Evolutionary conservation across 2,888 invertebrate species (phyloP).

Genomic region (Heteropelma amictum): DNA sequence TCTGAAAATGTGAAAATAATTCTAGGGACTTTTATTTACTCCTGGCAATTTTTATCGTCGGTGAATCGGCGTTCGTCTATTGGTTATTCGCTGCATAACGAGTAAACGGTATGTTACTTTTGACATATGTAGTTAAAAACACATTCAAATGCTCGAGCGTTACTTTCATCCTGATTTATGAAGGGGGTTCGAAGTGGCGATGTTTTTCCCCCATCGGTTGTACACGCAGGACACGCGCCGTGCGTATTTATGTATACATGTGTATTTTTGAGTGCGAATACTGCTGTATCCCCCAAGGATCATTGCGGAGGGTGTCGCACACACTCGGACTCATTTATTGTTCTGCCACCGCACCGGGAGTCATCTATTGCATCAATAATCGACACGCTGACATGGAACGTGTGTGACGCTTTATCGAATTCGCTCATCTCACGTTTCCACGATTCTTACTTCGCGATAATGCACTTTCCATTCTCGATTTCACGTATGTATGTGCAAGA

Average conservation of each 20-base stretch:
- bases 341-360: conserved; percentile 48
- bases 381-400: conserved; percentile 48
- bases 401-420: conserved; percentile 35
- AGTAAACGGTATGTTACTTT: no score
- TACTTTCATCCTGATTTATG: conserved; percentile 40
- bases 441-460: conserved; percentile 31
- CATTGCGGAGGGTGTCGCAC: conserved; percentile 45
- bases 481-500: neutral
- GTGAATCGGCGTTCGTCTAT: no score
- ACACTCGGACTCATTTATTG: conserved; percentile 58
- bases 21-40: no score
- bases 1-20: no score
- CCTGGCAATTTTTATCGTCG: no score
- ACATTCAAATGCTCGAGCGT: conserved; percentile 42
- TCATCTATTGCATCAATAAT: conserved; percentile 53
- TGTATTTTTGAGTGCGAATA: conserved; percentile 38
- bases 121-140: conserved; percentile 37
- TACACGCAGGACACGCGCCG: no score
- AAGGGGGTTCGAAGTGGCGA: neutral
- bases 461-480: neutral
- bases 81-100: no score
- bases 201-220: conserved; percentile 30
- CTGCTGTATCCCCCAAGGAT: conserved; percentile 42
- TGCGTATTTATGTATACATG: conserved; percentile 19
- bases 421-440: conserved; percentile 30